Base-by-base conservation (phyloP, 1,140 invertebrate genomes). In the Drosophila punjabiensis region DNA sequence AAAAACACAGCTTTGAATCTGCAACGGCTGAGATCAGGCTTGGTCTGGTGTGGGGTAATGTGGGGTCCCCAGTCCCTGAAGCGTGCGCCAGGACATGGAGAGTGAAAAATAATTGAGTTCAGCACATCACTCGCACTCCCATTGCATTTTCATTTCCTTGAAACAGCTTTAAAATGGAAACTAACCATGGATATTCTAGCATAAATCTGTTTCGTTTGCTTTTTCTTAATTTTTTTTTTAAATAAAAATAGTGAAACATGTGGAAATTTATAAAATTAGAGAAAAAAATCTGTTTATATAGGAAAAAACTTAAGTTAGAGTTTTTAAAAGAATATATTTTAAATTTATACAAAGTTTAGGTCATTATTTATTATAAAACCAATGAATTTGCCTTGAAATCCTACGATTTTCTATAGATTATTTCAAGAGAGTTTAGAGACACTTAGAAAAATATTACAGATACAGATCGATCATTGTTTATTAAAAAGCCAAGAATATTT, bases 21-120 rank as follows among this genome's bases (percentile, higher is more conserved):
- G 53, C 32, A 35, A 55, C 4, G 32, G 32, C 13, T 9, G 3
- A 35, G 52, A 35, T n/a, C 16, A 5, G 4, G 28, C 37, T 4
- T n/a, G n/a, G n/a, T n/a, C 7, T 2, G 28, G 11, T 5, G 13
- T 4, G 24, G 24, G 7, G 1, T 4, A 24, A 13, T n/a, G 28
- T n/a, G 28, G 6, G 10, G 28, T 7, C 14, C 20, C 6, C 14
- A 7, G 52, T 55, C 52, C 33, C 33, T 16, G 53, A 56, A 47
- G 59, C 59, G 65, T 68, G 59, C 9, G 33, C n/a, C 60, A 68
- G 65, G 65, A 68, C 65, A 68, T 63, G 65, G 16, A 62, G 35
- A 41, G 53, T 43, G 33, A 13, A 47, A 63, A 37, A 68, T 68
- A 68, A 68, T 68, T 63, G 65, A 62, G 65, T 63, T 67, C 55